phyloP scores from a whole-genome alignment of 2,797 vertebrate genomes.

The Gobio occitaniae region DNA sequence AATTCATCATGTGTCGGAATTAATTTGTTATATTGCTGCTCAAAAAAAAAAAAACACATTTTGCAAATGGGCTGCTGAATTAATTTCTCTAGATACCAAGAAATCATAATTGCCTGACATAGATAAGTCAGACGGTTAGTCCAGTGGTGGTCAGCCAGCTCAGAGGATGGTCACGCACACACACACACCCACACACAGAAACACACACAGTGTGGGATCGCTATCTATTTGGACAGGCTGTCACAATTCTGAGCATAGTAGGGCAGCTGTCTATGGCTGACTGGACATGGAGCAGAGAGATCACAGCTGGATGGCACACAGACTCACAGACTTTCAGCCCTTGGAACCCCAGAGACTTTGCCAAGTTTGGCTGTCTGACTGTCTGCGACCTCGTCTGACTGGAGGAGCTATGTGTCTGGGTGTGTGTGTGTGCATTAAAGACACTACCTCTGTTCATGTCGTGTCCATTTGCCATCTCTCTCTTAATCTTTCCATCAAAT shows the following conservation, averaged over 20 bases:
- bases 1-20: too few species aligned
- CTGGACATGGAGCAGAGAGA: slow-evolving; percentile 52
- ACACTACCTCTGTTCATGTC: slow-evolving; percentile 12
- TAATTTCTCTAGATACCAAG: slow-evolving; percentile 9
- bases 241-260: slow-evolving; percentile 53
- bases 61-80: background rate
- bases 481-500: slow-evolving; percentile 1
- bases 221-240: slow-evolving; percentile 49
- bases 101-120: slow-evolving; percentile 31
- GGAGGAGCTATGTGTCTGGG: slow-evolving; percentile 18
- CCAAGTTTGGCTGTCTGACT: slow-evolving; percentile 50
- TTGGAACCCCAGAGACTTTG: slow-evolving; percentile 51
- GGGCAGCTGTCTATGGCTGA: slow-evolving; percentile 57
- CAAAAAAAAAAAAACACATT: background rate
- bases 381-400: slow-evolving; percentile 47
- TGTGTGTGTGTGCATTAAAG: slow-evolving; percentile 42
- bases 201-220: slow-evolving; percentile 42
- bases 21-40: background rate
- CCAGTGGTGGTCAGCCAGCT: slow-evolving; percentile 27
- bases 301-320: slow-evolving; percentile 53
- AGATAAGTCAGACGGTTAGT: slow-evolving; percentile 32
- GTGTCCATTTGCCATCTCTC: background rate
- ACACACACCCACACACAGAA: slow-evolving; percentile 1
- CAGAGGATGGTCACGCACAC: slow-evolving; percentile 23
- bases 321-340: slow-evolving; percentile 33